These are phyloP conservation scores for Drosophila miranda DNA, from an alignment of 1,140 invertebrate genomes.

Conservation along the genomic window DNA sequence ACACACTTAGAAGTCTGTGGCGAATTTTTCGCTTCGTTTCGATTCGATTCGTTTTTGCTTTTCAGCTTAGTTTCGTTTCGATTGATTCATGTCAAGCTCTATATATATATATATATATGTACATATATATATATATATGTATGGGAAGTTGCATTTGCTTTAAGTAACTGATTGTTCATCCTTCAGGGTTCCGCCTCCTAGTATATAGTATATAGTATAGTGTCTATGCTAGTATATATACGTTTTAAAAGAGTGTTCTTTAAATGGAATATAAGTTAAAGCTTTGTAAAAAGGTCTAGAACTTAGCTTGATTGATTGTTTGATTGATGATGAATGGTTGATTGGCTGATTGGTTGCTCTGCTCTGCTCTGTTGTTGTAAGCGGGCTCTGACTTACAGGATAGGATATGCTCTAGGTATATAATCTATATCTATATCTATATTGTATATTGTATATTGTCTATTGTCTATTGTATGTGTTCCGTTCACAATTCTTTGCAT, in stretches of 20 bases:
- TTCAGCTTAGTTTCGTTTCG: constrained; percentile 23
- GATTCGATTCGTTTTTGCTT: constrained; percentile 11
- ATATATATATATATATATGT: constrained; percentile 11
- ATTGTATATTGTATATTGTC: constrained; percentile 17
- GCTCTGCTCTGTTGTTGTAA: constrained; percentile 27
- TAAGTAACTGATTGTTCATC: constrained; percentile 57
- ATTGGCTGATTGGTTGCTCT: constrained; percentile 10
- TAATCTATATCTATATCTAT: constrained; percentile 14
- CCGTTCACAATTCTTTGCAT: constrained; percentile 14
- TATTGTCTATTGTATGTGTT: constrained; percentile 3
- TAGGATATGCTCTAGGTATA: constrained; percentile 31
- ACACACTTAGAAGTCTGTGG: constrained; percentile 6
- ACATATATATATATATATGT: no score
- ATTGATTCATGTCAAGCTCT: constrained; percentile 47
- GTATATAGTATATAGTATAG: neutral
- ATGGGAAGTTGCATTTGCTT: constrained; percentile 10
- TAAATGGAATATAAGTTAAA: constrained; percentile 70
- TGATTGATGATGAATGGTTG: constrained; percentile 2
- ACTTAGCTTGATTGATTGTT: constrained; percentile 22
- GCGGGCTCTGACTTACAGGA: constrained; percentile 39
- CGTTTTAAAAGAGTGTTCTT: constrained; percentile 31
- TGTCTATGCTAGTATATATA: constrained; percentile 25
- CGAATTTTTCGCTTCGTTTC: constrained; percentile 10
- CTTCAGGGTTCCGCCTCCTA: neutral
- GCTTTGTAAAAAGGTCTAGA: constrained; percentile 53